phyloP scores from a whole-genome alignment of 2,113 vertebrate species.

The Pomatostomus ruficeps region DNA sequence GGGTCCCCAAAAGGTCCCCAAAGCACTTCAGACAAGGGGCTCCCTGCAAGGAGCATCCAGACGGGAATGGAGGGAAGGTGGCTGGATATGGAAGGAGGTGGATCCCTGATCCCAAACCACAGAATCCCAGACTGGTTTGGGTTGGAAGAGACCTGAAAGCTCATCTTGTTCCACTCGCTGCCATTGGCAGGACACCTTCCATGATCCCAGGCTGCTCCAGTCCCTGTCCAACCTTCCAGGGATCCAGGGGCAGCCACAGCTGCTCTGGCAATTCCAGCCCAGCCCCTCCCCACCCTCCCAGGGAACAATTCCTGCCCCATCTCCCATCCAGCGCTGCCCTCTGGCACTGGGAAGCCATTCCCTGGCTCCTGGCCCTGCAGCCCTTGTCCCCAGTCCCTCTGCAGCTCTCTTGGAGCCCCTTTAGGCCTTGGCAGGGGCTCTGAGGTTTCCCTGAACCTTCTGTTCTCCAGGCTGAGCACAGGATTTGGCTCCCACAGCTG shows the following conservation, averaged over 20 bases:
- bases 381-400: background rate
- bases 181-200: background rate
- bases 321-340: background rate
- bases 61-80: background rate
- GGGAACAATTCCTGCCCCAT: background rate
- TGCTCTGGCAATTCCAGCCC: background rate
- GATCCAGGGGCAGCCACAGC: background rate
- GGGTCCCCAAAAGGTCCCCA: background rate
- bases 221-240: background rate
- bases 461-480: background rate
- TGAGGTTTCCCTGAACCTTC: background rate
- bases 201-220: background rate
- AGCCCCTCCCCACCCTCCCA: background rate
- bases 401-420: background rate
- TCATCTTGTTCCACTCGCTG: background rate
- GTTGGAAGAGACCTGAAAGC: background rate
- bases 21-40: background rate
- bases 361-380: background rate
- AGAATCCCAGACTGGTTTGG: background rate
- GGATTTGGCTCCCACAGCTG: background rate
- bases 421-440: background rate
- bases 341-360: background rate
- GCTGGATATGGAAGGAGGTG: background rate
- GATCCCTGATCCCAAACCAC: background rate
- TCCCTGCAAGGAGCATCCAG: too few species aligned